Evolutionary conservation across 2,797 vertebrate species (phyloP), one percentile per base, ranked within the genome.

Genomic region (Anabas testudineus): DNA sequence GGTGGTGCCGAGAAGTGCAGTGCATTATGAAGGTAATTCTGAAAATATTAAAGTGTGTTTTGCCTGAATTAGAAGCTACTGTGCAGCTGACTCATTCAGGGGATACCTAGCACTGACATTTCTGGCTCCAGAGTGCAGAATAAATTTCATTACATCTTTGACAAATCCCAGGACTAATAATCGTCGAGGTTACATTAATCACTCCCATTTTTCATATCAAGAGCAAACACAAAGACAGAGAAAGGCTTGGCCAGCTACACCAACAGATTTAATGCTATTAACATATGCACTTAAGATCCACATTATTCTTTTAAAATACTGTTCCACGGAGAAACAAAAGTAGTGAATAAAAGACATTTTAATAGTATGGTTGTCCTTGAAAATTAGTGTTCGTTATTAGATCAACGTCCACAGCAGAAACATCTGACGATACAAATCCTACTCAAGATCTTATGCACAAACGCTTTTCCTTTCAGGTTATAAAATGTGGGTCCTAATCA

Each of bases 131-230:
- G 62, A 73, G 75, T 45, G 52, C 59, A 53, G 54, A 26, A 51
- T 61, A 75, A 75, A 76, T 71, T 19, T 79, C 41, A 84, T 81
- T 81, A 83, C 54, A 65, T 74, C 66, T 72, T 30, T 74, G 78
- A 83, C 71, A 82, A 82, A 88, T 80, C 71, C 67, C 63, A 28
- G 48, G 66, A 52, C 59, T 74, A 83, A 85, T 78, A 81, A 54
- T 64, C 64, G 15, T 56, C n/a, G 72, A 71, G 71, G 77, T 78
- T 66, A 75, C 71, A 81, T 83, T 80, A 76, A 83, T 87, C 76
- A 82, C 22, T 8, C 18, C 30, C 2, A 16, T 60, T 52, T 64
- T 80, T 74, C 71, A 80, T 80, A 71, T 75, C 64, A 12, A 3
- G 65, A 71, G 58, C 69, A 88, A 84, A 87, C 78, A 89, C 18